phyloP scores from a whole-genome alignment of 2,888 invertebrate genomes.

The Hemicrepidius hirtus region DNA sequence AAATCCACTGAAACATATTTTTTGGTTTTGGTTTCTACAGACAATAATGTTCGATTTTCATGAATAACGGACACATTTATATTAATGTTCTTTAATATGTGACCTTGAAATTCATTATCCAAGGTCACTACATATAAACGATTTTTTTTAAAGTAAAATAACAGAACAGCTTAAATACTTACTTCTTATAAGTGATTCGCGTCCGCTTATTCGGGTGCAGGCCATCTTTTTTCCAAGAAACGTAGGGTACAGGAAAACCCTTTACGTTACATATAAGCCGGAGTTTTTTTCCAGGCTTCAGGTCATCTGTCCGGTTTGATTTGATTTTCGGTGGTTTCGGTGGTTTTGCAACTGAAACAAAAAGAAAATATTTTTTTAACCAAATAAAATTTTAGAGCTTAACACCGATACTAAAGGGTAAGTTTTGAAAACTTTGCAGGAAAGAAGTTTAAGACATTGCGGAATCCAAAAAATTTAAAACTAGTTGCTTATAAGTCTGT shows the following conservation, averaged over 20 bases:
- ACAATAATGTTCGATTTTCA: too few relatives aligned
- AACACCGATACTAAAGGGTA: too few relatives aligned
- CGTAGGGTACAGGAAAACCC: conserved; percentile 86
- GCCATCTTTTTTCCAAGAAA: conserved; percentile 88
- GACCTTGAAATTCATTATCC: too few relatives aligned
- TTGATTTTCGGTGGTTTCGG: conserved; percentile 55
- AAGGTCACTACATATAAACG: too few relatives aligned
- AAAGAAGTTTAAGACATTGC: too few relatives aligned
- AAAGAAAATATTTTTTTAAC: conserved; percentile 15
- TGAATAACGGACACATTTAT: too few relatives aligned
- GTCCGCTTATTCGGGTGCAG: conserved; percentile 76
- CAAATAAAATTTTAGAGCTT: conserved; percentile 1
- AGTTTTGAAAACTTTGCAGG: too few relatives aligned
- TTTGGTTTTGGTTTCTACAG: too few relatives aligned
- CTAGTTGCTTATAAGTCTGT: background rate
- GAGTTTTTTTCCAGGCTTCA: conserved; percentile 66
- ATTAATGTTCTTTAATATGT: too few relatives aligned
- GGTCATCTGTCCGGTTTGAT: conserved; percentile 48
- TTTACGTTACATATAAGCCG: conserved; percentile 84
- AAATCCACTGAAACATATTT: too few relatives aligned
- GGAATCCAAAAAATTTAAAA: background rate
- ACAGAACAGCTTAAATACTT: conserved; percentile 60
- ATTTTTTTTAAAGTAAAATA: background rate
- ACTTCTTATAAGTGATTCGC: conserved; percentile 80
- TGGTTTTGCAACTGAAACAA: conserved; percentile 63